Percentiles rank a stretch among this genome's conserved stretches.
Conservation (phyloP, 2,888 invertebrate genomes). For the Willowsia nigromaculata region DNA sequence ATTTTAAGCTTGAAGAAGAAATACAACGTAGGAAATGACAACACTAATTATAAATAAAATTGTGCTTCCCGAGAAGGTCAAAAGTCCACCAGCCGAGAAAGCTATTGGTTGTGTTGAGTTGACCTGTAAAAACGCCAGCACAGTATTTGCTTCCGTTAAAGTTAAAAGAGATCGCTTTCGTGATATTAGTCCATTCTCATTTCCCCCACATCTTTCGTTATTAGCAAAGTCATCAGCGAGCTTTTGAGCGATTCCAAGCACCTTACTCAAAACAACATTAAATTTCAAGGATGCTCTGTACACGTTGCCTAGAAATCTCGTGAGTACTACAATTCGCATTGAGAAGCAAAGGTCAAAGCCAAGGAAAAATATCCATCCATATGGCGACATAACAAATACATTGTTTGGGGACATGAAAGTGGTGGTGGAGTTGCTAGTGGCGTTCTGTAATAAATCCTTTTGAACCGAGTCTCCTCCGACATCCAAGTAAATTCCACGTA, state of each 20-base stretch:
- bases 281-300: constrained; percentile 52
- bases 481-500: no score
- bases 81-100: constrained; percentile 68
- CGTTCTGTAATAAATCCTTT: no score
- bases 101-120: constrained; percentile 62
- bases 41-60: constrained; percentile 65
- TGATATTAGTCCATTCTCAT: neutral
- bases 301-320: constrained; percentile 41
- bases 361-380: constrained; percentile 52
- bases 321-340: constrained; percentile 49
- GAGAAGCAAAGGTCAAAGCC: constrained; percentile 46
- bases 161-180: constrained; percentile 33
- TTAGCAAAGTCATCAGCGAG: no score
- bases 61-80: constrained; percentile 46
- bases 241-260: constrained; percentile 12
- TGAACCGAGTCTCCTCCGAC: neutral
- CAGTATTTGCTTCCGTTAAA: constrained; percentile 44
- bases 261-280: constrained; percentile 49
- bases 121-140: constrained; percentile 60
- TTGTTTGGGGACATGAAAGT: neutral
- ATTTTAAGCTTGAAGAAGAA: constrained; percentile 64
- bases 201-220: constrained; percentile 2
- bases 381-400: neutral
- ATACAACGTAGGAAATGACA: constrained; percentile 63
- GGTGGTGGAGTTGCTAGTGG: no score